Evolutionary conservation across 2,113 vertebrate genomes (phyloP).

Genomic region (Nerophis lumbriciformis): DNA sequence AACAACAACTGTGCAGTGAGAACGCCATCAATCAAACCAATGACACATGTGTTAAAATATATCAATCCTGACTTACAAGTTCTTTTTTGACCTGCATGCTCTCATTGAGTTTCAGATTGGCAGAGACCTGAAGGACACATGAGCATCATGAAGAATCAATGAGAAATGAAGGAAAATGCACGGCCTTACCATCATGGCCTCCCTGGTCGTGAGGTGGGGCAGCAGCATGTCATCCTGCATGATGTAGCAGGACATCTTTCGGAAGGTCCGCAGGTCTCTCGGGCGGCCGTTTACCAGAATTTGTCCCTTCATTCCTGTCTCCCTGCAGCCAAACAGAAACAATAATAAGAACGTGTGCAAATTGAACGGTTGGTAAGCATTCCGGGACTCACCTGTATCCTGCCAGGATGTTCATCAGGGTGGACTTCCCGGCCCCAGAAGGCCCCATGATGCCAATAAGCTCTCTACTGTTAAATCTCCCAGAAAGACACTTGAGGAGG

Average conservation of each 20-base stretch:
- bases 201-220: slow-evolving; percentile 86
- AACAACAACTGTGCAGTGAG: background rate
- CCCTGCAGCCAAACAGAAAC: slow-evolving; percentile 66
- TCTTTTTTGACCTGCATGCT: slow-evolving; percentile 94
- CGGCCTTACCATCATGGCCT: slow-evolving; percentile 94
- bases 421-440: slow-evolving; percentile 94
- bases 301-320: slow-evolving; percentile 95
- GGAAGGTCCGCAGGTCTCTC: slow-evolving; percentile 89
- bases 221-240: slow-evolving; percentile 99
- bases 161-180: too few species aligned
- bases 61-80: slow-evolving; percentile 74
- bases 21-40: background rate
- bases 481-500: slow-evolving; percentile 94
- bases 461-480: slow-evolving; percentile 90
- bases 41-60: background rate
- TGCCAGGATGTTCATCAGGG: slow-evolving; percentile 96
- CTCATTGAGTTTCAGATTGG: slow-evolving; percentile 93
- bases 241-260: slow-evolving; percentile 99
- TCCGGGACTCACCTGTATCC: slow-evolving; percentile 84
- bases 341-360: background rate
- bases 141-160: background rate
- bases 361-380: background rate
- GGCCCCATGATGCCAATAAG: slow-evolving; percentile 98
- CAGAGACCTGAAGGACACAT: slow-evolving; percentile 79
- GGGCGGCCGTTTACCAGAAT: slow-evolving; percentile 88